These are phyloP conservation scores for Tachysurus vachellii DNA, from an alignment of 2,113 vertebrate genomes.

Conservation along the genomic window DNA sequence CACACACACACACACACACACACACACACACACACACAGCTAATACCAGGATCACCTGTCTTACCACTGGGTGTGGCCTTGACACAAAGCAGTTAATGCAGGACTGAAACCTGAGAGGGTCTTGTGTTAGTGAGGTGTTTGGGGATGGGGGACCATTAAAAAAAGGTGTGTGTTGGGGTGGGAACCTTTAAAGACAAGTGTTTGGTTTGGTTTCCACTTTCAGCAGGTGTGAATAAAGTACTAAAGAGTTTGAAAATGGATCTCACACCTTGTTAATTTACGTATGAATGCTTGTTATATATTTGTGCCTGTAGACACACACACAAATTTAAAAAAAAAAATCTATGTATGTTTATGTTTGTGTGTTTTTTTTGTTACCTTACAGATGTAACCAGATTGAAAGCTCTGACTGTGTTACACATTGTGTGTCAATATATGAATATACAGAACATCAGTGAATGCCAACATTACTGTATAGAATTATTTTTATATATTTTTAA, in stretches of 20 bases:
- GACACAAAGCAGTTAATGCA: constrained; percentile 50
- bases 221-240: constrained; percentile 38
- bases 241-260: constrained; percentile 9
- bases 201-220: not conserved
- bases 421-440: not conserved
- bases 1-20: constrained; percentile 30
- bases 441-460: not conserved
- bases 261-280: not conserved
- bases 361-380: not conserved
- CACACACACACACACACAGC: constrained; percentile 27
- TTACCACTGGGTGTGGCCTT: constrained; percentile 60
- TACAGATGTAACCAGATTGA: not conserved
- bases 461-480: not conserved
- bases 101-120: constrained; percentile 48
- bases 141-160: constrained; percentile 11
- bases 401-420: not conserved
- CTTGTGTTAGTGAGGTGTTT: constrained; percentile 42
- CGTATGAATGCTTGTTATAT: not conserved
- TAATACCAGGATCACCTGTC: constrained; percentile 53
- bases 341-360: not conserved
- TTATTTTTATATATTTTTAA: not conserved
- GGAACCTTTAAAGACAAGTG: constrained; percentile 21
- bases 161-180: constrained; percentile 18
- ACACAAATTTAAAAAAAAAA: too few species aligned
- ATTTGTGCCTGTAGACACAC: not conserved